Evolutionary conservation across 2,113 vertebrate species (phyloP).

Genomic region (Eubucco bourcierii): DNA sequence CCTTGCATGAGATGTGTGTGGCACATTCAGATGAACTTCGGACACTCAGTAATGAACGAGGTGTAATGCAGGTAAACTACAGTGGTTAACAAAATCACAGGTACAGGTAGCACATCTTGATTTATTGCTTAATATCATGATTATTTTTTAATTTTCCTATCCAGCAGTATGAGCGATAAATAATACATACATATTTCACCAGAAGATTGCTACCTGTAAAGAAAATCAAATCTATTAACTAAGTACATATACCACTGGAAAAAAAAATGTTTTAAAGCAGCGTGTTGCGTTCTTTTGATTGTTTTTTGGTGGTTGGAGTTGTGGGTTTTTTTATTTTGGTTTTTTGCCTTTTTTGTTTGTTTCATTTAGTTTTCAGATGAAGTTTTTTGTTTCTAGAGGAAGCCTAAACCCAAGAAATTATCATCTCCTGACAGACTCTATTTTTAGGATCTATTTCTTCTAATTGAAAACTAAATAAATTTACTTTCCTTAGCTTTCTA

Average conservation of each 20-base stretch:
- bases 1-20: conserved; percentile 94
- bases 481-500: conserved; percentile 19
- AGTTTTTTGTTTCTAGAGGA: neutral
- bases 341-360: neutral
- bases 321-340: neutral
- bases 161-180: no score
- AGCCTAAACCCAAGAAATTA: neutral
- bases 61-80: conserved; percentile 89
- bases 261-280: neutral
- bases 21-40: conserved; percentile 95
- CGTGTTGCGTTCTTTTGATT: neutral
- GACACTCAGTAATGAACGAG: conserved; percentile 94
- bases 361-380: neutral
- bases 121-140: fast-evolving
- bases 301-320: neutral
- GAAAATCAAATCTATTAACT: neutral
- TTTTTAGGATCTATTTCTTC: neutral
- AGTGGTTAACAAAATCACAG: neutral
- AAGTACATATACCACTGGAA: neutral
- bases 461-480: neutral
- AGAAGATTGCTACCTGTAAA: neutral
- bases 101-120: fast-evolving
- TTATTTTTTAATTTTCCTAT: neutral
- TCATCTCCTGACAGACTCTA: neutral
- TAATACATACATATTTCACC: neutral